A percentile compares a stretch with the other conserved stretches of the same genome.
Evolutionary conservation across 2,888 invertebrate species (phyloP).

Genomic region (Drosophila histrio): DNA sequence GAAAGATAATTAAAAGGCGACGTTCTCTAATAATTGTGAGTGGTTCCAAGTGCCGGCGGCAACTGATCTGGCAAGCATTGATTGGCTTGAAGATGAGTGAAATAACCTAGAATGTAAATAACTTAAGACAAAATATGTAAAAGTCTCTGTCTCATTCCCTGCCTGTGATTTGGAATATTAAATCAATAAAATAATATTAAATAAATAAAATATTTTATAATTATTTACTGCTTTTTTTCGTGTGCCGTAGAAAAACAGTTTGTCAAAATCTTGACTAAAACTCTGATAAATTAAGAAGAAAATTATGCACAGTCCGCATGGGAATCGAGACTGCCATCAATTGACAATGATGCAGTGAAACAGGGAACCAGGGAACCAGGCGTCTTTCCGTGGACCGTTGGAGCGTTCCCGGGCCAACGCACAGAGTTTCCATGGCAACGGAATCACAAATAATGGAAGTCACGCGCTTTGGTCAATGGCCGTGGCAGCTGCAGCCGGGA

Average conservation of each 20-base stretch:
- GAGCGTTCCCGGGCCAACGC: conserved; percentile 21
- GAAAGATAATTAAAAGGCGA: not conserved
- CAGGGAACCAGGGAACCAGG: conserved; percentile 13
- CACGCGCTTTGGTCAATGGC: conserved; percentile 61
- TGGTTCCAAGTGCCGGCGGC: conserved; percentile 48
- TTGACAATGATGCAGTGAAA: conserved; percentile 29
- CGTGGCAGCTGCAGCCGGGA: not conserved
- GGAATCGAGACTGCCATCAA: conserved; percentile 13
- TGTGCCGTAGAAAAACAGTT: not conserved
- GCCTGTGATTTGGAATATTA: not conserved
- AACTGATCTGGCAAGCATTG: conserved; percentile 8
- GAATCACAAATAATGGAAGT: conserved; percentile 60
- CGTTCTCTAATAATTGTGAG: conserved; percentile 17
- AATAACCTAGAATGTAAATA: not conserved
- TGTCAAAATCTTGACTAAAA: not conserved
- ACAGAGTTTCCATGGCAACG: conserved; percentile 58
- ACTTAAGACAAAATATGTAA: not conserved
- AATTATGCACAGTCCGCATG: conserved; percentile 2
- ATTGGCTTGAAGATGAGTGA: not conserved
- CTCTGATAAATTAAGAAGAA: not conserved
- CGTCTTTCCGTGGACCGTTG: not conserved
- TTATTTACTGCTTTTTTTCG: too few species aligned
- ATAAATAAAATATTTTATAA: not conserved
- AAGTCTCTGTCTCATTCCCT: not conserved
- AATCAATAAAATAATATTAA: not conserved